Percentiles rank a stretch among this genome's conserved stretches.
Conservation (phyloP, 2,797 vertebrate genomes). For the Myotis vivesi region DNA sequence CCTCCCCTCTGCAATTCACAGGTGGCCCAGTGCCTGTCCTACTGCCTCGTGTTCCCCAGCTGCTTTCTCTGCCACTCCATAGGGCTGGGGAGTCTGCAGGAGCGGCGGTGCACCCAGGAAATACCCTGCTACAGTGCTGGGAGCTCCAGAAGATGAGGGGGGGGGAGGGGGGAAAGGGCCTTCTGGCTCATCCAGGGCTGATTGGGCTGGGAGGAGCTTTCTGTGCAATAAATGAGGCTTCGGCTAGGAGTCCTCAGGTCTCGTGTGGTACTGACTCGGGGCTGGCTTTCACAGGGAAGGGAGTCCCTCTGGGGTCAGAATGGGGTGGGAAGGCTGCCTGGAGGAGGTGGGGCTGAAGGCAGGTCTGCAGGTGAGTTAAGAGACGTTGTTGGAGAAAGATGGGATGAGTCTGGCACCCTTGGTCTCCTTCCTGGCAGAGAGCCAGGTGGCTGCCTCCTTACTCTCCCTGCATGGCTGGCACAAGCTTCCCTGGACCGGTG, state of each 20-base stretch:
- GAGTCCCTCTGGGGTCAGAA: neutral
- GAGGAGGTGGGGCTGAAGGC: neutral
- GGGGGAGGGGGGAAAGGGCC: too few relatives aligned
- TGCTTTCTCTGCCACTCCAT: neutral
- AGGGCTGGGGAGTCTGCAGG: neutral
- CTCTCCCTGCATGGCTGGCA: neutral
- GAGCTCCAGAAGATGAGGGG: neutral
- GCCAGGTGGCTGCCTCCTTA: neutral
- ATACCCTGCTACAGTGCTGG: accelerated
- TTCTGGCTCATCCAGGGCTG: neutral
- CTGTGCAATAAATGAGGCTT: neutral
- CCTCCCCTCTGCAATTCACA: neutral
- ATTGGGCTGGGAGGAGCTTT: neutral
- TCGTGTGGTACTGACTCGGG: neutral
- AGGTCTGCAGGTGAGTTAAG: neutral
- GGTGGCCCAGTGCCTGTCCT: accelerated
- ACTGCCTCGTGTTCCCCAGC: neutral
- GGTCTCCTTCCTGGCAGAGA: neutral
- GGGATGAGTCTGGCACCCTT: neutral
- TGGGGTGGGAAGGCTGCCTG: neutral
- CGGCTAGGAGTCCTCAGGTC: neutral
- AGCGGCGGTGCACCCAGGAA: neutral
- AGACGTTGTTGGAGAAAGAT: neutral
- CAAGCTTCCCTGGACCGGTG: accelerated
- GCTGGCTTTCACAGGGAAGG: neutral